A percentile compares a stretch with the other conserved stretches of the same genome.
These are phyloP conservation scores for Drosophila pseudoobscura DNA, from an alignment of 1,140 invertebrate species.

Conservation along the genomic window DNA sequence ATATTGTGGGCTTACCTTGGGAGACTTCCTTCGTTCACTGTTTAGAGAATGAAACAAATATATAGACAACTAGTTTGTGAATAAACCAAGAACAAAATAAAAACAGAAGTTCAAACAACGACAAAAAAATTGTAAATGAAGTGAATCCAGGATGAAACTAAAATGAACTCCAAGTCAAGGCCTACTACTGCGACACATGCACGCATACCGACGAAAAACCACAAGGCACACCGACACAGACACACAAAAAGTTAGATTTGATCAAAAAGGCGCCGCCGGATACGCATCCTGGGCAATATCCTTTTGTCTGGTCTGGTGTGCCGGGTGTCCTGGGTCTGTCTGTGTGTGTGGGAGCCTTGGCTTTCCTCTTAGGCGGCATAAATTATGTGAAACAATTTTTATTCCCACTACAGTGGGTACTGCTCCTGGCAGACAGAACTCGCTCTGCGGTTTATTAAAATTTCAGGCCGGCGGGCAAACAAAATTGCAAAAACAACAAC, in stretches of 20 bases:
- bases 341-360: neutral
- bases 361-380: conserved; percentile 34
- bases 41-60: too few relatives aligned
- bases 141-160: neutral
- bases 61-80: too few relatives aligned
- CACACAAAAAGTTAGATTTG: conserved; percentile 22
- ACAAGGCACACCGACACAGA: neutral
- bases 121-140: neutral
- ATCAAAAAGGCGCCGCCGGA: conserved; percentile 23
- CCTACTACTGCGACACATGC: neutral
- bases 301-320: neutral
- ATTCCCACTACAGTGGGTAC: conserved; percentile 9
- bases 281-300: conserved; percentile 24
- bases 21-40: too few relatives aligned
- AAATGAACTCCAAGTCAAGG: neutral
- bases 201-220: neutral
- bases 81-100: too few relatives aligned
- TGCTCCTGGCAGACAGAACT: neutral
- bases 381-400: conserved; percentile 60
- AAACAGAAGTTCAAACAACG: neutral
- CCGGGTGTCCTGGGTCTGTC: neutral
- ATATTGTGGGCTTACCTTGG: too few relatives aligned
- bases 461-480: conserved; percentile 53
- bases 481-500: conserved; percentile 6
- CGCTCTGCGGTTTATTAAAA: conserved; percentile 59